Percentiles rank a stretch among this genome's conserved stretches.
Evolutionary conservation across 1,140 invertebrate species (phyloP).

Genomic region (Scaptomyza pallida): DNA sequence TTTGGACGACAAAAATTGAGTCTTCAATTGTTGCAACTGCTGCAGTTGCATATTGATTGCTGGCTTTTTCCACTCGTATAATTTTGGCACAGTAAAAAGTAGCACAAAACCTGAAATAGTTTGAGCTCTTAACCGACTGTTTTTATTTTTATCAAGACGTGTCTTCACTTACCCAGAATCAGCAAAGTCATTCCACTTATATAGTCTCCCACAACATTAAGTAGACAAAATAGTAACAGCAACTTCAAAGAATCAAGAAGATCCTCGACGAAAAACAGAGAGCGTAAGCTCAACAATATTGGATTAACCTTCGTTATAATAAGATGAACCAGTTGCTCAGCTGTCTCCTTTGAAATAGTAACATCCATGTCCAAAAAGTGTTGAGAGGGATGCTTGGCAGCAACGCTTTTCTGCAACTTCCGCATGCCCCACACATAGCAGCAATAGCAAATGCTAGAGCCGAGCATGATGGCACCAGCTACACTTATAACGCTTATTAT

Average conservation of each 20-base stretch:
- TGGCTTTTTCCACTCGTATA: conserved; percentile 50
- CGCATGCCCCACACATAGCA: conserved; percentile 15
- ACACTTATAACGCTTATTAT: conserved; percentile 65
- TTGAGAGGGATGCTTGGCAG: conserved; percentile 18
- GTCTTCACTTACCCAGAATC: conserved; percentile 41
- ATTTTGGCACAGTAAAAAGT: conserved; percentile 61
- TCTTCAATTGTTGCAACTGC: conserved; percentile 12
- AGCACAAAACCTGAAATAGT: conserved; percentile 29
- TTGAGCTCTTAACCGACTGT: too few relatives aligned
- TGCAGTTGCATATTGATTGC: conserved; percentile 36
- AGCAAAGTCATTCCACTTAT: conserved; percentile 56
- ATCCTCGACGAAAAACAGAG: conserved; percentile 51
- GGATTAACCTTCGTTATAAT: conserved; percentile 37
- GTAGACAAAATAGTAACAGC: conserved; percentile 26
- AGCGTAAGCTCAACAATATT: conserved; percentile 20
- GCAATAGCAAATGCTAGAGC: conserved; percentile 38
- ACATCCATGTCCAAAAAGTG: conserved; percentile 25
- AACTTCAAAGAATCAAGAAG: conserved; percentile 53
- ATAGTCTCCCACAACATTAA: conserved; percentile 61
- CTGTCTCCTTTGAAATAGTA: conserved; percentile 46
- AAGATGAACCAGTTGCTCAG: conserved; percentile 32
- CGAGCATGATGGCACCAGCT: conserved; percentile 39
- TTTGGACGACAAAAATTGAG: conserved; percentile 3
- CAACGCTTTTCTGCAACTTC: conserved; percentile 24
- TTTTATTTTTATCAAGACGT: too few relatives aligned